Base-by-base conservation (phyloP, 1,140 invertebrate species). In the Onthophagus taurus region DNA sequence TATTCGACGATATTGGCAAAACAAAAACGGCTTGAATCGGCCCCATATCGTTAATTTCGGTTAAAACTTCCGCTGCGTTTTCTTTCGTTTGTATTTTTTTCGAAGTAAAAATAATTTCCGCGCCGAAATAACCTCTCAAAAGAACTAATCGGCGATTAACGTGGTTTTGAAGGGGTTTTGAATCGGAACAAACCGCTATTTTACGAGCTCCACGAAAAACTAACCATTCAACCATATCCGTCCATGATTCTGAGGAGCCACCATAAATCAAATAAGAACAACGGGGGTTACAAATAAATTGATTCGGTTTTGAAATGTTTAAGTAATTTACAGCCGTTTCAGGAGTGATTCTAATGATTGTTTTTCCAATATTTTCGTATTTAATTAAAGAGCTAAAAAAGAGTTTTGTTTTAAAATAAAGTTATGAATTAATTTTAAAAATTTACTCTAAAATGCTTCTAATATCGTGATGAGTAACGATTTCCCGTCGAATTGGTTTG, bases 141-240 rank as follows among this genome's bases (percentile, higher is more conserved):
- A 63, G 39, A 1, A 44, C 47, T 7, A 64, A 31, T 11, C 62
- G 38, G 11, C 59, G 33, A 7, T 55, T 54, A 23, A 60, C 47
- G 33, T 56, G 41, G 18, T 42, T 45, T 39, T 53, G 49, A 47
- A 52, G 49, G 3, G 50, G 19, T 49, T 61, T 59, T 1, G 47
- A 47, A 31, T 62, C 58, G 2, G 53, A 44, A 3, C 50, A 51
- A 17, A 62, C 43, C 1, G 94, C 68, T 1, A 97, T 57, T 57
- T 81, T 84, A 46, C 69, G 77, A 3, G 83, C 86, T 2, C 89
- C 90, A 53, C 88, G 69, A 18, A 83, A 60, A 8, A 89, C 74
- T 38, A 95, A 67, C 89, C 90, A 96, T 60, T 91, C 81, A 4
- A 79, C 76, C 30, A 95, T 58, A 60, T 96, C 89, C 3, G 93